Conservation (phyloP, 2,888 invertebrate species). For the Dilophus febrilis region DNA sequence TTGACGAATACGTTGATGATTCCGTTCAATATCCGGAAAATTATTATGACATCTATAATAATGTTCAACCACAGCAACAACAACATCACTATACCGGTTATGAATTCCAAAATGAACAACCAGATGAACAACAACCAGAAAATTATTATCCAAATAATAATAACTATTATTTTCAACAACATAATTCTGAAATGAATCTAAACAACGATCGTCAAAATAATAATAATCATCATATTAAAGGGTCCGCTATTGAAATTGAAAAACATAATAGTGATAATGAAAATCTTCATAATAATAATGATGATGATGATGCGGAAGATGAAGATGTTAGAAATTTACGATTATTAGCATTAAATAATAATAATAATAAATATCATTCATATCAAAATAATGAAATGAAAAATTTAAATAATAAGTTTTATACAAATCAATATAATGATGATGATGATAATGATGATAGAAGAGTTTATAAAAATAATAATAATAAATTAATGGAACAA, state of each 20-base stretch:
- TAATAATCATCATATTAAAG: not conserved
- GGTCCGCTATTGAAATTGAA: not conserved
- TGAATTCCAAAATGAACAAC: constrained; percentile 5
- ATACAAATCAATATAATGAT: not conserved
- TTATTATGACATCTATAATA: not conserved
- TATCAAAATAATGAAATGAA: constrained; percentile 16
- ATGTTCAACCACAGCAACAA: no score
- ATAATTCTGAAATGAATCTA: not conserved
- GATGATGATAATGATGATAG: constrained; percentile 2
- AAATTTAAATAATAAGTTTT: not conserved
- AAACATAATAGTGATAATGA: constrained; percentile 14
- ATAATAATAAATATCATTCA: constrained; percentile 30
- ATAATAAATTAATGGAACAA: not conserved
- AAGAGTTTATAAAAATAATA: constrained; percentile 2
- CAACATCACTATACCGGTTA: constrained; percentile 9
- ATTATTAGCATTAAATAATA: constrained; percentile 37
- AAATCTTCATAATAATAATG: no score
- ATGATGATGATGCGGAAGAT: constrained; percentile 34
- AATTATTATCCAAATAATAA: constrained; percentile 9
- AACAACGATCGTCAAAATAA: constrained; percentile 11
- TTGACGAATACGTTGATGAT: not conserved
- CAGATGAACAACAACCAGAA: not conserved
- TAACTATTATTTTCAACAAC: not conserved
- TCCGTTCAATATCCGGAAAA: not conserved
- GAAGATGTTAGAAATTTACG: constrained; percentile 48